A percentile compares a stretch with the other conserved stretches of the same genome.
phyloP scores from a whole-genome alignment of 2,113 vertebrate genomes.

The Dinomys branickii region DNA sequence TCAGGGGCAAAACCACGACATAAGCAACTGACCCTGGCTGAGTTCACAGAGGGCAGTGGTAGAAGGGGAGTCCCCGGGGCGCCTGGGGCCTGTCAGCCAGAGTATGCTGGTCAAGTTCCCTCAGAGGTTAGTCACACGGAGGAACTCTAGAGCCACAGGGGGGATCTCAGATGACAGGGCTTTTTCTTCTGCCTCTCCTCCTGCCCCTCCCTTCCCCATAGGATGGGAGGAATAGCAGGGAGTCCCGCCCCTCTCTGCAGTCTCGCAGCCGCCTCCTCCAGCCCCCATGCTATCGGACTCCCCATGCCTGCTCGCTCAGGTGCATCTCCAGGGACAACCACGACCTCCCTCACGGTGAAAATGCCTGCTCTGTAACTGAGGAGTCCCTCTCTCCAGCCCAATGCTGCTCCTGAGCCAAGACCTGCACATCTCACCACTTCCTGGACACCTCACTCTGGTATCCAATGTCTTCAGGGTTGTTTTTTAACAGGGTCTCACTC shows the following conservation, averaged over 20 bases:
- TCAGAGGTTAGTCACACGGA: conserved; percentile 88
- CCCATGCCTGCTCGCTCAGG: neutral
- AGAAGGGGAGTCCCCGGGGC: conserved; percentile 84
- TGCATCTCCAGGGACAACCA: neutral
- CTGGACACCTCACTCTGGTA: neutral
- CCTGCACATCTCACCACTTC: neutral
- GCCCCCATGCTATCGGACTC: neutral
- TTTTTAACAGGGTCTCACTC: neutral
- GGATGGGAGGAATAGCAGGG: neutral
- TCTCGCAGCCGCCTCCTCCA: neutral
- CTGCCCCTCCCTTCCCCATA: too few species aligned
- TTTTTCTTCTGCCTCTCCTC: too few species aligned
- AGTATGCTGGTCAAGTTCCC: conserved; percentile 90
- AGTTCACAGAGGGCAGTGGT: conserved; percentile 90
- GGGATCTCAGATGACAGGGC: neutral
- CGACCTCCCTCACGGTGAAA: neutral
- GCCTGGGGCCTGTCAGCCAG: conserved; percentile 86
- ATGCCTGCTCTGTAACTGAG: neutral
- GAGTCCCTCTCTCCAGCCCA: neutral
- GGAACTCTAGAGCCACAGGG: conserved; percentile 82
- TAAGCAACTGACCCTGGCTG: conserved; percentile 89
- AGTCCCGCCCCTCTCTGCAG: neutral
- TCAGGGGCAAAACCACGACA: conserved; percentile 90
- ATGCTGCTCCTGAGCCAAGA: neutral
- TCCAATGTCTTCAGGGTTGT: neutral